These are phyloP conservation scores for Stratiolaelaps scimitus DNA, from an alignment of 1,140 invertebrate genomes.

Conservation along the genomic window DNA sequence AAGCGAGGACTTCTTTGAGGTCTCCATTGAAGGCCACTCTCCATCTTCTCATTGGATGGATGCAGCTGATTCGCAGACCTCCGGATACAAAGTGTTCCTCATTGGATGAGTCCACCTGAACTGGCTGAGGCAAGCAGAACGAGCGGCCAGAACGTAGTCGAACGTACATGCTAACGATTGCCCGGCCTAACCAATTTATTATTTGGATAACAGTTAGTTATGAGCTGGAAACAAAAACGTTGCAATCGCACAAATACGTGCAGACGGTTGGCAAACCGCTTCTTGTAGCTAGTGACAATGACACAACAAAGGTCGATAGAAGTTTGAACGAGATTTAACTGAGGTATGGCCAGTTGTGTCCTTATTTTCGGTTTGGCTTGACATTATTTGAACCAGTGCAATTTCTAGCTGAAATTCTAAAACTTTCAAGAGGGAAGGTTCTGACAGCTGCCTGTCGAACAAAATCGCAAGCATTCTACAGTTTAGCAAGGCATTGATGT, in stretches of 20 bases:
- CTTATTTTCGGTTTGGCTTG: too few species aligned
- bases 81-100: slow-evolving; percentile 12
- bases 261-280: too few species aligned
- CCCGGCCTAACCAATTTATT: background rate
- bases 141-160: background rate
- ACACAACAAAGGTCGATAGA: too few species aligned
- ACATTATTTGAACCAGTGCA: background rate
- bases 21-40: background rate
- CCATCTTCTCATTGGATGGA: slow-evolving; percentile 3
- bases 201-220: background rate
- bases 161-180: background rate
- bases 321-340: too few species aligned
- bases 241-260: too few species aligned
- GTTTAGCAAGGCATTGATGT: background rate
- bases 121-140: background rate
- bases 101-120: slow-evolving; percentile 4
- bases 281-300: too few species aligned
- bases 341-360: too few species aligned
- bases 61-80: background rate
- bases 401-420: background rate
- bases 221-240: background rate
- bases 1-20: background rate
- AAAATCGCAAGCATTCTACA: too few species aligned
- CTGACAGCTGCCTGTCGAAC: too few species aligned
- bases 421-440: background rate